Conservation (phyloP, 2,113 vertebrate species). For the Pavo muticus region DNA sequence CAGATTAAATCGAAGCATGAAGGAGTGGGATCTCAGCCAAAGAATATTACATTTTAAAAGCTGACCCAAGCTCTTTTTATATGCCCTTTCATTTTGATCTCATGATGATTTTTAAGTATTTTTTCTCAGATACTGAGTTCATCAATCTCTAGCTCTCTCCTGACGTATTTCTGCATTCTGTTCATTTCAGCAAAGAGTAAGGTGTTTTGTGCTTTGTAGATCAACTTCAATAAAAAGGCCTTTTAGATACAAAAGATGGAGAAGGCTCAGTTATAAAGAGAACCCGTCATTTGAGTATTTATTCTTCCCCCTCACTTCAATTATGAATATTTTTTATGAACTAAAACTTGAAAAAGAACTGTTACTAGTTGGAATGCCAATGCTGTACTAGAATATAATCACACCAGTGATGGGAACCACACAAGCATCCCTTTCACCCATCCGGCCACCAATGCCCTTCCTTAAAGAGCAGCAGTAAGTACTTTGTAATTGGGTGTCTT, state of each 20-base stretch:
- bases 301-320: not conserved
- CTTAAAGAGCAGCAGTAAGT: constrained; percentile 48
- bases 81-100: constrained; percentile 69
- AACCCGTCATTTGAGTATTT: not conserved
- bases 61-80: constrained; percentile 59
- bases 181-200: not conserved
- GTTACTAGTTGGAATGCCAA: not conserved
- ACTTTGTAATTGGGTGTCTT: constrained; percentile 74
- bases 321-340: not conserved
- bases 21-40: constrained; percentile 56
- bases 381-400: not conserved
- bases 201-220: not conserved
- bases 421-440: not conserved
- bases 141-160: constrained; percentile 30
- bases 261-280: not conserved
- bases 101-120: constrained; percentile 46
- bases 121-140: constrained; percentile 41
- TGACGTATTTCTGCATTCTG: not conserved
- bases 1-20: constrained; percentile 78
- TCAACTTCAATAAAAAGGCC: not conserved
- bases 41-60: constrained; percentile 68
- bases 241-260: not conserved
- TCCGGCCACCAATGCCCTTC: not conserved
- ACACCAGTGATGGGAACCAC: not conserved
- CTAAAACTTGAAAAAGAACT: not conserved